These are phyloP conservation scores for Stegana nigrithorax DNA, from an alignment of 2,888 invertebrate genomes.

Conservation along the genomic window DNA sequence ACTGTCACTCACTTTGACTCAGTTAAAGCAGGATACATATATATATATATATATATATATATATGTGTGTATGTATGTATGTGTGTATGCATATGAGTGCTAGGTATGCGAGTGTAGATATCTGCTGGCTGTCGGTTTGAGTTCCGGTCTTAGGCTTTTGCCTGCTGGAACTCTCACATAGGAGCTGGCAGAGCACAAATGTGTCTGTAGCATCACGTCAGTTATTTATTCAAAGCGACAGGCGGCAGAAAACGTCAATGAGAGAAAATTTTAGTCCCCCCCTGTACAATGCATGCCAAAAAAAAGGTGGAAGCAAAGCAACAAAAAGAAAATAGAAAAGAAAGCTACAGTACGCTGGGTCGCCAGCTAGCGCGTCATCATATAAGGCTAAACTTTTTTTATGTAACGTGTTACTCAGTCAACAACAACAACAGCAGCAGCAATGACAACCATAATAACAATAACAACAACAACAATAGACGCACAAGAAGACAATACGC, in stretches of 20 bases:
- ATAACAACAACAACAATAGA: slow-evolving; percentile 31
- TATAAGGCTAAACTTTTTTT: not conserved
- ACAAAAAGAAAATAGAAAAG: not conserved
- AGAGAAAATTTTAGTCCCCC: slow-evolving; percentile 48
- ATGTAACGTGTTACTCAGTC: slow-evolving; percentile 1
- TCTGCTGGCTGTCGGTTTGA: slow-evolving; percentile 1
- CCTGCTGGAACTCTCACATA: no score
- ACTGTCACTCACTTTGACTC: slow-evolving; percentile 31
- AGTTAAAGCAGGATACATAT: slow-evolving; percentile 1
- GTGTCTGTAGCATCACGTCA: slow-evolving; percentile 56
- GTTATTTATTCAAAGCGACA: slow-evolving; percentile 62
- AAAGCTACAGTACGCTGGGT: not conserved
- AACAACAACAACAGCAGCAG: not conserved
- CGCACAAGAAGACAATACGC: slow-evolving; percentile 18
- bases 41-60: not conserved
- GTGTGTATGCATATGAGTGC: not conserved
- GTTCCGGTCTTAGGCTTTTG: no score
- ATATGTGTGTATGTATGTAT: slow-evolving; percentile 3
- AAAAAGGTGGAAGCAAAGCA: slow-evolving; percentile 6
- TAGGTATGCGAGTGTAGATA: not conserved
- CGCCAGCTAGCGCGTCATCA: no score
- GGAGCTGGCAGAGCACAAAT: slow-evolving; percentile 27
- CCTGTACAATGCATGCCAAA: slow-evolving; percentile 40
- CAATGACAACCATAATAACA: not conserved
- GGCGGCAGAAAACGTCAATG: slow-evolving; percentile 63